phyloP scores from a whole-genome alignment of 2,797 vertebrate species.

The Sitta carolinensis region DNA sequence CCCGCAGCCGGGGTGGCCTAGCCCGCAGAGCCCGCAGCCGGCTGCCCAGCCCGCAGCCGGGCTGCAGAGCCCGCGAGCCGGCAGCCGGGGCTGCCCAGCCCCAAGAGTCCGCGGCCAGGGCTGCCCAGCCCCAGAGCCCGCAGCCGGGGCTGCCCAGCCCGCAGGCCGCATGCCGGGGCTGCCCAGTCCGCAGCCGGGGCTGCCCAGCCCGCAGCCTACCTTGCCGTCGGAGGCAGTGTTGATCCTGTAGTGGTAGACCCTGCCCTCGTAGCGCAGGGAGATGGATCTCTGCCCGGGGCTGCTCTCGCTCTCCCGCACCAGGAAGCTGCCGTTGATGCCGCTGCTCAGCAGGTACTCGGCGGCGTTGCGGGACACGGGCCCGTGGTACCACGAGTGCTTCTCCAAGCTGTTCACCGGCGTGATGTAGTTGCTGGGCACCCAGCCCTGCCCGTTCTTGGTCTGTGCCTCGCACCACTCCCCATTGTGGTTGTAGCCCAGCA shows the following conservation, averaged over 20 bases:
- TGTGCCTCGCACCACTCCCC: conserved; percentile 98
- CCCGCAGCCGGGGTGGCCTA: too few relatives aligned
- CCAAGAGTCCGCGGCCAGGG: too few relatives aligned
- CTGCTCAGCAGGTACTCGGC: conserved; percentile 98
- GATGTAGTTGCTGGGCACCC: conserved; percentile 99
- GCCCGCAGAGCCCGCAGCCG: too few relatives aligned
- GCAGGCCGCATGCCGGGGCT: too few relatives aligned
- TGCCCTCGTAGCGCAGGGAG: conserved; percentile 92
- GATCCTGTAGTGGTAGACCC: conserved; percentile 98
- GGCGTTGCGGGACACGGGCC: conserved; percentile 93
- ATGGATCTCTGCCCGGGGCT: conserved; percentile 97
- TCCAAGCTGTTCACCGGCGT: conserved; percentile 97
- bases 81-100: too few relatives aligned
- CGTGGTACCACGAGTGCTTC: conserved; percentile 98
- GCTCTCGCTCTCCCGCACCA: conserved; percentile 97
- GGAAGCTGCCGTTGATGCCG: conserved; percentile 96
- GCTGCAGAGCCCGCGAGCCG: too few relatives aligned
- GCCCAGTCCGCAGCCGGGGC: too few relatives aligned
- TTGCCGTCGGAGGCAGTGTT: conserved; percentile 96
- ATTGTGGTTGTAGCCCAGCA: conserved; percentile 96
- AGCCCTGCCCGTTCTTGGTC: conserved; percentile 97
- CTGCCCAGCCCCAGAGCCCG: too few relatives aligned
- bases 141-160: too few relatives aligned
- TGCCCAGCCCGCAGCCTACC: conserved; percentile 52
- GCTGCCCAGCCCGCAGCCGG: too few relatives aligned